Base-by-base conservation (phyloP, 1,140 invertebrate species). In the Chironomus tepperi region DNA sequence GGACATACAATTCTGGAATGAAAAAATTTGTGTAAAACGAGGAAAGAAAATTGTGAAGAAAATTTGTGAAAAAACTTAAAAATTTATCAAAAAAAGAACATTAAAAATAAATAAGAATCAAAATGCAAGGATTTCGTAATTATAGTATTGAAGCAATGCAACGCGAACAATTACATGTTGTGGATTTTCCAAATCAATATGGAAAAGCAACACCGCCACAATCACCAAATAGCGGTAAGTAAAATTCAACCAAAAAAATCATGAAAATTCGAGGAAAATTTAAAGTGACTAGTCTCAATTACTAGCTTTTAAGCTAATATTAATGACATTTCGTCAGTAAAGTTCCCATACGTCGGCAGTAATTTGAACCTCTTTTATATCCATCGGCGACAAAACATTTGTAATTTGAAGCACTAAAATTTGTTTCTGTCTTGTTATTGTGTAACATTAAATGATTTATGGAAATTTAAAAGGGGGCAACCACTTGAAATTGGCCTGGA, bases 101-200 rank as follows among this genome's bases (percentile, higher is more conserved):
- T 34, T 34, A 21, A n/a, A n/a, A n/a, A n/a, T 70, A 19, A 19
- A 19, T 10, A 70, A 70, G 7, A 57, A 57, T 15, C 9, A 57
- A 78, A 57, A 82, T 82, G 81, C 81, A 82, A 78, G 81, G 80
- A 80, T 82, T 81, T 75, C 77, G 81, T 75, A 80, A 78, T 43
- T 82, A 81, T 76, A 78, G 77, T 73, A 81, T 82, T 77, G 81
- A 82, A 76, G 42, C 43, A 9, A 42, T 65, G 8, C 73, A 73
- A 73, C 77, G 79, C 15, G 81, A 82, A 74, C 80, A 82, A 76
- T 79, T 82, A 75, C 81, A 81, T 74, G 80, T 82, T 9, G 80
- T 81, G 73, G 81, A 82, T 76, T 76, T 82, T 21, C 77, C 79
- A 73, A 76, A 77, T 67, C 81, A 82, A 43, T 82, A 82, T 47